A percentile compares a stretch with the other conserved stretches of the same genome.
These are phyloP conservation scores for Columba janthina DNA, from an alignment of 2,113 vertebrate species.

Conservation along the genomic window DNA sequence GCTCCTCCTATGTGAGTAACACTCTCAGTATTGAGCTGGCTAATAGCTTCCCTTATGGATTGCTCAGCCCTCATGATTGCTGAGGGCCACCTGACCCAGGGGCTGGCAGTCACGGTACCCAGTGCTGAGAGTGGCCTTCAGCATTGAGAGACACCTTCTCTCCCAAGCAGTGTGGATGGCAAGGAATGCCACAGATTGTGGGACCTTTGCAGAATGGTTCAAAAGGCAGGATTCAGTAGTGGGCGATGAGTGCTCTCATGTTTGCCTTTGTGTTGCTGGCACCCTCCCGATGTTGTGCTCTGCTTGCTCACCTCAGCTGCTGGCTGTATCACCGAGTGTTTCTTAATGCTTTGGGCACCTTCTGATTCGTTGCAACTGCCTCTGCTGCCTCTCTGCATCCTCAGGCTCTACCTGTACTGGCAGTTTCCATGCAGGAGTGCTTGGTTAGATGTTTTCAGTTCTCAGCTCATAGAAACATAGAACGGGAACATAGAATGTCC, in stretches of 20 bases:
- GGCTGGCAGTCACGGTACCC: neutral
- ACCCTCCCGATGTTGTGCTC: neutral
- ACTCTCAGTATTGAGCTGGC: neutral
- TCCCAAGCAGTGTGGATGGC: rapidly evolving
- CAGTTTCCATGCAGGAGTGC: neutral
- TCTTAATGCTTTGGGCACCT: neutral
- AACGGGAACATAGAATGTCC: too few relatives aligned
- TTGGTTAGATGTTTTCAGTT: neutral
- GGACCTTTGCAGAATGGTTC: neutral
- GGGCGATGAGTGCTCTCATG: rapidly evolving
- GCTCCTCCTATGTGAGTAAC: neutral
- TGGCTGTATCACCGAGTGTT: neutral
- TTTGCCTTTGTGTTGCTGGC: rapidly evolving
- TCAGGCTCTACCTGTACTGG: rapidly evolving
- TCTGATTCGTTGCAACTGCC: neutral
- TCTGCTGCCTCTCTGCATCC: neutral
- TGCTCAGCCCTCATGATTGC: neutral
- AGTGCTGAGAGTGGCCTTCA: neutral
- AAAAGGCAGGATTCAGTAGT: neutral
- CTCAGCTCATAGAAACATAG: too few relatives aligned
- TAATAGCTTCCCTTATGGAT: neutral
- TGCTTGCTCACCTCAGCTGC: neutral
- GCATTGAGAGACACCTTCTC: neutral
- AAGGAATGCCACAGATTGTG: neutral
- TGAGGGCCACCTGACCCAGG: rapidly evolving